These are phyloP conservation scores for Pogonus chalceus DNA, from an alignment of 1,140 invertebrate species.

Conservation along the genomic window DNA sequence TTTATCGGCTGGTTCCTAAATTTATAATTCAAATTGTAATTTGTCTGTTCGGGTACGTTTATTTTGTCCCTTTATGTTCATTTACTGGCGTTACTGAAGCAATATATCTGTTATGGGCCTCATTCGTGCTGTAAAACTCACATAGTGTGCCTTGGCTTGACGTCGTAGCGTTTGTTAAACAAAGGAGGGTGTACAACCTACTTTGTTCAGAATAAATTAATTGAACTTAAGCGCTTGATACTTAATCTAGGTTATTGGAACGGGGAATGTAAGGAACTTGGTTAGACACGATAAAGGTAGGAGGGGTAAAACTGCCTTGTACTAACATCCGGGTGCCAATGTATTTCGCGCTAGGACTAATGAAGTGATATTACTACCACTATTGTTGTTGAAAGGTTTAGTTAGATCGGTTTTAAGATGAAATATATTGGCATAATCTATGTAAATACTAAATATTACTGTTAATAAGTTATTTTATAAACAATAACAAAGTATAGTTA, in stretches of 20 bases:
- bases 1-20: too few species aligned
- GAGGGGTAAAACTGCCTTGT: too few species aligned
- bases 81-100: neutral
- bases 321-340: neutral
- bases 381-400: neutral
- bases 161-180: neutral
- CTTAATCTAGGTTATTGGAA: neutral
- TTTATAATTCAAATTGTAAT: neutral
- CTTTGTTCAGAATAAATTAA: neutral
- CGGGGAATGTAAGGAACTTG: neutral
- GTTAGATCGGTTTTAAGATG: neutral
- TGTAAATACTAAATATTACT: neutral
- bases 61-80: constrained; percentile 2
- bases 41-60: neutral
- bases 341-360: neutral
- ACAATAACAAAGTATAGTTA: too few species aligned
- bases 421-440: neutral
- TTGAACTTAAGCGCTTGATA: neutral
- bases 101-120: neutral
- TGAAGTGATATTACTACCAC: neutral
- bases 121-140: neutral
- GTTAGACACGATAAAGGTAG: too few species aligned
- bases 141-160: neutral
- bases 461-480: neutral
- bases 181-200: neutral